Percentiles rank a stretch among this genome's conserved stretches.
Conservation (phyloP, 2,113 vertebrate genomes). For the Cyprinus carpio region DNA sequence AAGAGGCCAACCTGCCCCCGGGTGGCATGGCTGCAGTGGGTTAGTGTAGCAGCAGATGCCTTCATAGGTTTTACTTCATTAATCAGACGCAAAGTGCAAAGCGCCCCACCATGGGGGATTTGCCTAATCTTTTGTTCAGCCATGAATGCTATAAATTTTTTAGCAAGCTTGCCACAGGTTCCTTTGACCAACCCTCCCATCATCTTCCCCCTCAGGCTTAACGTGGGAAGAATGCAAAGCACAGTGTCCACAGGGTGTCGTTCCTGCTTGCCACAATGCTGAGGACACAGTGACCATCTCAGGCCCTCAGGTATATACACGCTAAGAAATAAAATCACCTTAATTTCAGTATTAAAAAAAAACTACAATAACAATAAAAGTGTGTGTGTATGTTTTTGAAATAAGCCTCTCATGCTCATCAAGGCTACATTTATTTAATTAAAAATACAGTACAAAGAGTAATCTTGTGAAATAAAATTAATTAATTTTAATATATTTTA, state of each 20-base stretch:
- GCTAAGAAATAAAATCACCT: neutral
- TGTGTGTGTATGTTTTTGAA: too few species aligned
- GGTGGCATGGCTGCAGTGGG: conserved; percentile 97
- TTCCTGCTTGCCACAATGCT: conserved; percentile 95
- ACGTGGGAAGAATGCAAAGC: conserved; percentile 90
- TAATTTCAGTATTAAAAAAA: too few species aligned
- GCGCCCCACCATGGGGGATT: neutral
- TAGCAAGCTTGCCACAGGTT: neutral
- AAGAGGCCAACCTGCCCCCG: conserved; percentile 83
- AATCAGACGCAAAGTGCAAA: neutral
- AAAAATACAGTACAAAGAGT: too few species aligned
- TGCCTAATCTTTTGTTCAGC: conserved; percentile 7
- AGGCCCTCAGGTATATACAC: conserved; percentile 83
- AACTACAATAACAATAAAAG: too few species aligned
- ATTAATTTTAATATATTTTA: too few species aligned
- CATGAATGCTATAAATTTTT: neutral
- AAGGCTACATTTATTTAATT: too few species aligned
- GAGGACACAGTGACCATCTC: conserved; percentile 94
- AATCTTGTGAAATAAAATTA: too few species aligned
- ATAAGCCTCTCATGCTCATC: too few species aligned
- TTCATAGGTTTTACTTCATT: neutral
- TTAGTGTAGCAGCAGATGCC: conserved; percentile 64
- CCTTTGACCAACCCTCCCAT: neutral
- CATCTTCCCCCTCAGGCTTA: conserved; percentile 75
- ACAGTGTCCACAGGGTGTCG: conserved; percentile 85